Percentiles rank a stretch among this genome's conserved stretches.
Conservation (phyloP, 1,140 invertebrate genomes). For the Heliconius himera region DNA sequence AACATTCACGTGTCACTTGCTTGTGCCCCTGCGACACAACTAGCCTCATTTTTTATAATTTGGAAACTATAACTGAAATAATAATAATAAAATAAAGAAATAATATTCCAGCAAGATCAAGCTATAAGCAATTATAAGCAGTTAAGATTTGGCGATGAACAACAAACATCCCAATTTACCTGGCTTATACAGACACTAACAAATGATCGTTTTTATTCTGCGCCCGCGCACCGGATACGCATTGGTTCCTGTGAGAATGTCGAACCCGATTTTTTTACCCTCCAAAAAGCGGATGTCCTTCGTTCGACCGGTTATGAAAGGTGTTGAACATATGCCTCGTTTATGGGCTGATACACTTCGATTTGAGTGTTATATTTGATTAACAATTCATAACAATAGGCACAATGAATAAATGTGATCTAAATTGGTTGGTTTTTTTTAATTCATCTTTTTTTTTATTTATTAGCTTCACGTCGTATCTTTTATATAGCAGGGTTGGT, state of each 20-base stretch:
- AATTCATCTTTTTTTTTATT: not conserved
- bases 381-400: conserved; percentile 24
- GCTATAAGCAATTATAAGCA: not conserved
- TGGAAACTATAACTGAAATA: not conserved
- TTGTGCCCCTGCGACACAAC: too few relatives aligned
- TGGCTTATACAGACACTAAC: conserved; percentile 60
- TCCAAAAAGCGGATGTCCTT: conserved; percentile 81
- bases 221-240: conserved; percentile 76
- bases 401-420: conserved; percentile 8
- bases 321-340: conserved; percentile 77
- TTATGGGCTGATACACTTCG: conserved; percentile 38
- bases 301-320: conserved; percentile 80
- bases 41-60: not conserved
- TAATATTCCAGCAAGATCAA: not conserved
- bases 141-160: conserved; percentile 16
- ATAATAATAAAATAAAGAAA: not conserved
- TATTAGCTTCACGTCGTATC: not conserved
- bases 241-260: conserved; percentile 79
- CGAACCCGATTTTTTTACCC: conserved; percentile 75
- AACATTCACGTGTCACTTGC: too few relatives aligned
- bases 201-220: conserved; percentile 75
- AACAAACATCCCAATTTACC: conserved; percentile 44
- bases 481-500: too few relatives aligned
- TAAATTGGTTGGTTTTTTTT: not conserved
- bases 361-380: conserved; percentile 39